Percentiles rank a stretch among this genome's conserved stretches.
Evolutionary conservation across 37 sponge, comb jelly and placozoan species (phyloP).

Genomic region (Halichondria panicea): DNA sequence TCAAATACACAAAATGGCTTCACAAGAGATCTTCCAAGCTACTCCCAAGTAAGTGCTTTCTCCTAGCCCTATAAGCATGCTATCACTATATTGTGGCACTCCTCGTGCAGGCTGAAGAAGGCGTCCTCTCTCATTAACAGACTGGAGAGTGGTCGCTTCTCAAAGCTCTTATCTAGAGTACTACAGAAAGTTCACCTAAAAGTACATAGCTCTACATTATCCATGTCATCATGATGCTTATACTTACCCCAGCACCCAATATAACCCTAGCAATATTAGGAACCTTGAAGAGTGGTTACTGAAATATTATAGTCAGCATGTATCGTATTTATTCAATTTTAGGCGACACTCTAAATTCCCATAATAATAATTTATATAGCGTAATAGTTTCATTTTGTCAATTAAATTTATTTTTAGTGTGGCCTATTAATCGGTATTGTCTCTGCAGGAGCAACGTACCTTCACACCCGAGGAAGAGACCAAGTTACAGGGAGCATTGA

Average conservation of each 20-base stretch:
- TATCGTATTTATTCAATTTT: too few relatives aligned
- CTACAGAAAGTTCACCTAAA: slow-evolving; percentile 82
- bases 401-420: too few relatives aligned
- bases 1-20: slow-evolving; percentile 45
- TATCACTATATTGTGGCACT: neutral
- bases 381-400: neutral
- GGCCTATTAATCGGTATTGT: neutral
- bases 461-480: slow-evolving; percentile 81
- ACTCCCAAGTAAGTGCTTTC: slow-evolving; percentile 51
- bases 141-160: slow-evolving; percentile 50
- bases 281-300: too few relatives aligned
- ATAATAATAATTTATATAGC: too few relatives aligned
- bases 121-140: slow-evolving; percentile 73
- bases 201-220: too few relatives aligned
- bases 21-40: slow-evolving; percentile 56
- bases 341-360: too few relatives aligned
- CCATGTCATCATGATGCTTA: too few relatives aligned
- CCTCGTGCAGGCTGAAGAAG: slow-evolving; percentile 63
- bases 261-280: too few relatives aligned
- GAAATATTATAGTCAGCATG: too few relatives aligned
- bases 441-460: slow-evolving; percentile 50
- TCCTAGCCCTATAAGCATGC: neutral
- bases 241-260: too few relatives aligned
- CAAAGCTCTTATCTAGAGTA: slow-evolving; percentile 58
- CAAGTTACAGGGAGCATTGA: slow-evolving; percentile 71